phyloP scores from a whole-genome alignment of 2,113 vertebrate genomes.

The Tyrannus savana region DNA sequence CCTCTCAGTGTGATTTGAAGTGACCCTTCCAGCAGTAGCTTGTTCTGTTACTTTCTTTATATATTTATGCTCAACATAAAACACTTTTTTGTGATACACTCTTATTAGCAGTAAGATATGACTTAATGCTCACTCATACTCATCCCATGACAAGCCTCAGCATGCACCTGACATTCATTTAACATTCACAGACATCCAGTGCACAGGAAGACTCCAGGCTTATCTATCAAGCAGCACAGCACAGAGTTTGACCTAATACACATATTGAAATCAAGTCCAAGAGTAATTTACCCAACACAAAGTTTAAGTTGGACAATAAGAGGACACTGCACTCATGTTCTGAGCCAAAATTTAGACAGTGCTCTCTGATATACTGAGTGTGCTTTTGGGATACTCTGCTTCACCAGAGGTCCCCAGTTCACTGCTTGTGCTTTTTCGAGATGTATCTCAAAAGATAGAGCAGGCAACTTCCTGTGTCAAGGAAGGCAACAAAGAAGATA shows the following conservation, averaged over 20 bases:
- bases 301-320: not conserved
- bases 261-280: not conserved
- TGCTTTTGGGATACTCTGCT: not conserved
- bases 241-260: not conserved
- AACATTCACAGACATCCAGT: not conserved
- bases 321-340: not conserved
- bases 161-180: not conserved
- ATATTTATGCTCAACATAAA: rapidly evolving
- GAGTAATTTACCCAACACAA: not conserved
- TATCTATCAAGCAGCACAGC: not conserved
- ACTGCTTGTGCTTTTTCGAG: not conserved
- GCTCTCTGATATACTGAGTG: not conserved
- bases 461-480: not conserved
- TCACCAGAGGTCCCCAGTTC: not conserved
- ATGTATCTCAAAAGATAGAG: not conserved
- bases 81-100: not conserved
- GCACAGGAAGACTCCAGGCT: not conserved
- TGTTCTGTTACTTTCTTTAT: not conserved
- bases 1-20: not conserved
- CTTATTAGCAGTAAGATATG: not conserved
- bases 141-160: not conserved
- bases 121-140: not conserved
- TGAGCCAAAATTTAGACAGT: not conserved
- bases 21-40: not conserved
- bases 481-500: not conserved